These are phyloP conservation scores for Nymphalis urticae DNA, from an alignment of 2,888 invertebrate genomes.

Conservation along the genomic window DNA sequence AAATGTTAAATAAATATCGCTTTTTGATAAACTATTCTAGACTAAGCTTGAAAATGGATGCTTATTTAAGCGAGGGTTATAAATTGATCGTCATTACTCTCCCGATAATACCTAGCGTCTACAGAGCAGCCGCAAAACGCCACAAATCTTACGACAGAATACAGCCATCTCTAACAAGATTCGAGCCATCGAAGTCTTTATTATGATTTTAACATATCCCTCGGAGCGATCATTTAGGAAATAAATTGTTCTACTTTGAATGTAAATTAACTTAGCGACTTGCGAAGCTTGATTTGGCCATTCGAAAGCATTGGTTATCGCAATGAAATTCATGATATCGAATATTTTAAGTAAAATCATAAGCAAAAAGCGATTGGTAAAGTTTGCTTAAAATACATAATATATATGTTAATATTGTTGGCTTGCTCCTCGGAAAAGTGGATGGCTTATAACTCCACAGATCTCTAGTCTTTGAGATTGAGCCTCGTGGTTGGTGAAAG, in stretches of 20 bases:
- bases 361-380: not conserved
- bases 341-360: not conserved
- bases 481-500: too few relatives aligned
- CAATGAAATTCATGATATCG: not conserved
- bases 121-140: slow-evolving; percentile 36
- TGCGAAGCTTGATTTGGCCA: not conserved
- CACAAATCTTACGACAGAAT: slow-evolving; percentile 37
- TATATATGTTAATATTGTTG: too few relatives aligned
- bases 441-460: too few relatives aligned
- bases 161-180: slow-evolving; percentile 36
- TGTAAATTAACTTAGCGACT: not conserved
- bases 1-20: slow-evolving; percentile 19
- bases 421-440: too few relatives aligned
- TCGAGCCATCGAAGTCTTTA: slow-evolving; percentile 33
- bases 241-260: slow-evolving; percentile 13
- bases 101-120: slow-evolving; percentile 39
- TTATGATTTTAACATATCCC: slow-evolving; percentile 22
- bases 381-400: too few relatives aligned
- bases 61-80: slow-evolving; percentile 37
- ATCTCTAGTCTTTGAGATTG: too few relatives aligned
- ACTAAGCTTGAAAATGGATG: slow-evolving; percentile 37
- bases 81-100: slow-evolving; percentile 42
- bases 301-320: not conserved
- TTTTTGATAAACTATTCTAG: slow-evolving; percentile 32
- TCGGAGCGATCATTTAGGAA: slow-evolving; percentile 9